Conservation (phyloP, 2,113 vertebrate species). For the Circaetus gallicus region DNA sequence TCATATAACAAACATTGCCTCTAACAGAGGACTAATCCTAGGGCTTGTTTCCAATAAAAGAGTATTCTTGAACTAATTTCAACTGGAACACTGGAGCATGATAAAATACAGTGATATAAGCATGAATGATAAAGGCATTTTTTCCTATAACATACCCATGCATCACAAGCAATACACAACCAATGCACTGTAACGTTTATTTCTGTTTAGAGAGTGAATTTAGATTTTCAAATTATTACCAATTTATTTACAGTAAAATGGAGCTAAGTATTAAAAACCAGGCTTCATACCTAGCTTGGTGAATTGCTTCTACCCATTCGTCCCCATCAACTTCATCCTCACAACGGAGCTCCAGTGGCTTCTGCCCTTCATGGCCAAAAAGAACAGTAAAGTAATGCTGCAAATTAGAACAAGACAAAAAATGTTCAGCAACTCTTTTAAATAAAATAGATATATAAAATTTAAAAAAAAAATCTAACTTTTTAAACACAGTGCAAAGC, state of each 20-base stretch:
- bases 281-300: slow-evolving; percentile 89
- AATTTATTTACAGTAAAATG: not conserved
- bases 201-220: not conserved
- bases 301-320: slow-evolving; percentile 97
- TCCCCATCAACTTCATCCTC: slow-evolving; percentile 92
- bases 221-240: not conserved
- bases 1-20: not conserved
- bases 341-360: slow-evolving; percentile 92
- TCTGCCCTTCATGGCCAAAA: slow-evolving; percentile 97
- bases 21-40: not conserved
- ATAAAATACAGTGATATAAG: not conserved
- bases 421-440: not conserved
- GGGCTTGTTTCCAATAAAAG: not conserved
- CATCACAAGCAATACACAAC: not conserved
- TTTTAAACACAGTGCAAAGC: not conserved
- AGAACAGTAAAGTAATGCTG: slow-evolving; percentile 95
- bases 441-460: not conserved
- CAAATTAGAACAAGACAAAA: slow-evolving; percentile 1
- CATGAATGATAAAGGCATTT: not conserved
- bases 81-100: not conserved
- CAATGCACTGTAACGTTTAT: not conserved
- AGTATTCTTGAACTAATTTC: not conserved
- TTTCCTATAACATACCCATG: not conserved
- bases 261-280: not conserved
- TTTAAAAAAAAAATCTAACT: not conserved